Evolutionary conservation across 2,888 invertebrate genomes (phyloP), one percentile per base, ranked within the genome.

Genomic region (Trichacis sp.): DNA sequence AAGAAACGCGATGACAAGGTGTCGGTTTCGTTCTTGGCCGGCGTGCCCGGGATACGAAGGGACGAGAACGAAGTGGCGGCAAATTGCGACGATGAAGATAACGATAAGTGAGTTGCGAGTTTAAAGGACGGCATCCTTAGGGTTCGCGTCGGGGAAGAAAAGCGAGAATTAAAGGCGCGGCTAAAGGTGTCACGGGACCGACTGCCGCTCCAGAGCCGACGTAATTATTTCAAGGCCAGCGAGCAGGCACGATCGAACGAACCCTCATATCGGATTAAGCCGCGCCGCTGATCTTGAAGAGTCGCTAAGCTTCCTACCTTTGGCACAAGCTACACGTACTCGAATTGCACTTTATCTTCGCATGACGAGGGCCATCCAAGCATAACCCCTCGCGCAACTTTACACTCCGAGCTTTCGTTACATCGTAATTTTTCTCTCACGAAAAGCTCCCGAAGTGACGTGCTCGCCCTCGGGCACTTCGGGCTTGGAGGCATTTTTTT

Each of bases 201-300:
- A 53, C 52, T 61, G 66, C 65, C 57, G 69, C 66, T 42, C 55
- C 60, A 62, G 54, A 63, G 69, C 64, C 65, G 58, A 69, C 63
- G 70, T 74, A 74, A 81, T 81, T 80, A 80, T 77, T 76, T 77
- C 77, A 72, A 77, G 77, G 71, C 76, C 75, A 77, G 73, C 75
- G 77, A 80, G 72, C 77, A 75, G 61, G 60, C 71, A 75, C 74
- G 77, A 78, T 72, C 77, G 75, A 78, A 76, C 72, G 73, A 75
- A 73, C 73, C 68, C 76, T 79, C 79, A 71, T 77, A 80, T 79
- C 79, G 77, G 74, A 78, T 82, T 76, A 77, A 76, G 68, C 75
- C 79, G 79, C 78, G 80, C 74, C 73, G 74, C 62, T 79, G 78
- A 74, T 78, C 76, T 70, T 74, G 77, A 79, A 75, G 68, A 62